Conservation (phyloP, 2,888 invertebrate genomes). For the Platycnemis pennipes region DNA sequence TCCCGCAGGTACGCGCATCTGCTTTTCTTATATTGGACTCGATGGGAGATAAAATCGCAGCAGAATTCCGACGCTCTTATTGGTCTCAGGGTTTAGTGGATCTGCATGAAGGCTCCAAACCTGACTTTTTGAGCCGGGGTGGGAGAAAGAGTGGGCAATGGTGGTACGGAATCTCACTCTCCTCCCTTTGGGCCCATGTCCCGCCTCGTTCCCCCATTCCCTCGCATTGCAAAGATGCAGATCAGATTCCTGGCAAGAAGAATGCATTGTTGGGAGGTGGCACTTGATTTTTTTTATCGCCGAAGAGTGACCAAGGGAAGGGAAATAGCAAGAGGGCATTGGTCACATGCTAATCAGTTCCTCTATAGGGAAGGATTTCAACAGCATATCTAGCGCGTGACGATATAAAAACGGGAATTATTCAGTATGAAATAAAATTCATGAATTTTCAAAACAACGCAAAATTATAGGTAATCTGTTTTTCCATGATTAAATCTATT, state of each 20-base stretch:
- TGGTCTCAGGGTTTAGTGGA: conserved; percentile 37
- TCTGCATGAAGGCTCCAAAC: conserved; percentile 40
- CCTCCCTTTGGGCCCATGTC: neutral
- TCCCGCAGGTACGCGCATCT: conserved; percentile 61
- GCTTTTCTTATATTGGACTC: conserved; percentile 65
- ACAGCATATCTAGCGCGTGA: neutral
- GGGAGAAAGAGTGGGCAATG: neutral
- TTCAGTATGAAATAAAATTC: neutral
- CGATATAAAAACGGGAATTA: neutral
- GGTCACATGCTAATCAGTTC: neutral
- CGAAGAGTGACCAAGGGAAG: neutral
- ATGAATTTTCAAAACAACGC: no score
- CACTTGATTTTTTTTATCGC: neutral
- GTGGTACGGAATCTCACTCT: neutral
- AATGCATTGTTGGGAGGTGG: neutral
- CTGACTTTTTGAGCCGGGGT: neutral
- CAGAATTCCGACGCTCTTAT: conserved; percentile 49
- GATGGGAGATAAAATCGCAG: conserved; percentile 62
- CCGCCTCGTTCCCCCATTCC: neutral
- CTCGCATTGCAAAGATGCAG: neutral
- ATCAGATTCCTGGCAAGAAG: neutral
- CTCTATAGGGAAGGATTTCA: neutral
- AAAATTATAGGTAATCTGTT: neutral
- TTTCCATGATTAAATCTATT: neutral
- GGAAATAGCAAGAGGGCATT: neutral